Base-by-base conservation (phyloP, 2,888 invertebrate species). In the Leptopilina syphax region DNA sequence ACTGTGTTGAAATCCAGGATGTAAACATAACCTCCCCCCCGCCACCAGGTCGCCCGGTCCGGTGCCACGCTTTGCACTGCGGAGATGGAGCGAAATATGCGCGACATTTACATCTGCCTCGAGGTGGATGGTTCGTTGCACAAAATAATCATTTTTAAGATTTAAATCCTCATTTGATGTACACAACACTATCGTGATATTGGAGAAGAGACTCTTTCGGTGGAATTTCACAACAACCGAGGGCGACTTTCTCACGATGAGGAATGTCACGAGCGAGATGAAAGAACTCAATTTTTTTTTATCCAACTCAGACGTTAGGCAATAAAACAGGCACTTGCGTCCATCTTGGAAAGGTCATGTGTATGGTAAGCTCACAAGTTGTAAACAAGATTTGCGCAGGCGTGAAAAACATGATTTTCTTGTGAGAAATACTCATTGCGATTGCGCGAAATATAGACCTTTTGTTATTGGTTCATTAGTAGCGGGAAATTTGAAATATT, bases 301-400 rank as follows among this genome's bases (percentile, higher is more conserved):
- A 34, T 82, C 68, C 80, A 77, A 82, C 81, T 82, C 65, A 81
- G 78, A 82, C 81, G 57, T 73, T 80, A 79, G 77, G 76, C 81
- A 77, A 82, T 67, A 77, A 78, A 81, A 79, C 80, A 78, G 87
- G 87, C 88, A 88, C 89, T 89, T 89, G 90, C 90, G 88, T 91
- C 92, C 92, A 91, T 92, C 90, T 92, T 92, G 91, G 89, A 92
- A 92, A 92, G 92, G 92, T 92, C 92, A 92, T 92, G 91, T 91
- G 73, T 50, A 57, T 87, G 86, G 87, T 86, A 89, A 89, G 88
- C 90, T 91, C 89, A 89, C 91, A 91, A 91, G 91, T 92, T 92
- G 92, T 92, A 92, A 92, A 92, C 92, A 92, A 92, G 87, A 87
- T 89, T 82, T 89, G 89, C 92, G 92, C 92, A 92, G 89, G 91